Evolutionary conservation across 2,797 vertebrate species (phyloP), one percentile per base, ranked within the genome.

Genomic region (Hafferia zeledoni): DNA sequence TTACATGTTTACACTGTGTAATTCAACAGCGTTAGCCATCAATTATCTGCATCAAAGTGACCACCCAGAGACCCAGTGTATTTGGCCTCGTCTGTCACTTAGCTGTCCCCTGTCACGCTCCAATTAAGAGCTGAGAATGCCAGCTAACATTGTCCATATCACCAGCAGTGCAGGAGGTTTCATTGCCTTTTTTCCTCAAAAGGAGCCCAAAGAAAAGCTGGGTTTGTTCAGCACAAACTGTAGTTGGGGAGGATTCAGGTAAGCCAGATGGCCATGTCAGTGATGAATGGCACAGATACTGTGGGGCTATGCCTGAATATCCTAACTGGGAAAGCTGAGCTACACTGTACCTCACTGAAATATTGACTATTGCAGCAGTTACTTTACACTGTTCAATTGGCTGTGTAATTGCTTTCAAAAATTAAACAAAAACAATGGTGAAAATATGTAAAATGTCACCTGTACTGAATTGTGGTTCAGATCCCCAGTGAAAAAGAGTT

Each of bases 341-440:
- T 91, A 76, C 5, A 17, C 92, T 81, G 55, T 56, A 87, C 72
- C 89, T 76, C 68, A 35, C 85, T 95, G 94, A 93, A 95, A 95
- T 94, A 92, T 41, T 92, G 95, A 94, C 95, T 89, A 23, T 96
- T 95, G 93, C 90, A 83, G 93, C 90, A 89, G 82, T 89, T 83
- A 79, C 89, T 96, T 95, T 95, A 95, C 85, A 89, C 93, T 96
- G 94, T 97, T 96, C 91, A 97, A 94, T 95, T 96, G 83, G 49
- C 95, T 97, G 94, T 95, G 95, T 96, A 94, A 96, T 94, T 96
- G 82, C 86, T 97, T 96, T 93, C 83, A 83, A 74, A 94, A 92
- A 95, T 94, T 83, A 92, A 94, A 95, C 63, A 85, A 84, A 93
- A 94, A 87, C 94, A 96, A 96, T 94, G 86, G 90, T 93, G 78